A percentile compares a stretch with the other conserved stretches of the same genome.
Conservation (phyloP, 30 jellyfish, hydroid and myxozoan species). For the Pseudorhiza aurosa region DNA sequence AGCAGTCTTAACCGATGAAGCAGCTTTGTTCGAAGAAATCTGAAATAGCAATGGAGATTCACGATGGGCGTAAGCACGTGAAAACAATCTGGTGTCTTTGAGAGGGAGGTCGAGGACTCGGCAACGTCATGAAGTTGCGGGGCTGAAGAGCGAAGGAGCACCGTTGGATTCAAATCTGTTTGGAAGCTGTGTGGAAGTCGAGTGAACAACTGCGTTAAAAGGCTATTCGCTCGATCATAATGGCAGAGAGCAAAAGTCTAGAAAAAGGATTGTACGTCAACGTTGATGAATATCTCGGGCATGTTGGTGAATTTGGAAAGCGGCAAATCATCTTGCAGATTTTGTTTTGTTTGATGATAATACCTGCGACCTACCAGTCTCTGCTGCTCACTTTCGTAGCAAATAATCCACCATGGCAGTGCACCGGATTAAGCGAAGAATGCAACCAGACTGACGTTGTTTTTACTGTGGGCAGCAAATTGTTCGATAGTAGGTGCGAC, state of each 20-base stretch:
- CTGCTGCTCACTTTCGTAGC: constrained; percentile 81
- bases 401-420: constrained; percentile 76
- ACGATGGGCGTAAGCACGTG: no score
- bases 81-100: no score
- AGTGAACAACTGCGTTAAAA: no score
- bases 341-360: constrained; percentile 72
- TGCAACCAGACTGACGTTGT: constrained; percentile 64
- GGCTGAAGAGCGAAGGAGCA: no score
- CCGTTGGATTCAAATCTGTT: no score
- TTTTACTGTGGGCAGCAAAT: constrained; percentile 10
- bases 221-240: background rate
- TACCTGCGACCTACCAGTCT: constrained; percentile 87
- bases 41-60: no score
- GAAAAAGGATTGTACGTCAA: constrained; percentile 37
- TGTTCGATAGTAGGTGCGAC: constrained; percentile 60
- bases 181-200: no score
- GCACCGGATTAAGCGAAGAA: constrained; percentile 56
- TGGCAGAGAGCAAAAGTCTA: no score
- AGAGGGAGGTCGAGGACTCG: no score
- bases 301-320: constrained; percentile 85
- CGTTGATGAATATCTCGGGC: constrained; percentile 73
- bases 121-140: no score
- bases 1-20: no score
- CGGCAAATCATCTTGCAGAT: constrained; percentile 58
- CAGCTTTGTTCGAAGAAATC: no score